Percentiles rank a stretch among this genome's conserved stretches.
Conservation (phyloP, 2,113 vertebrate species). For the Percopsis transmontana region DNA sequence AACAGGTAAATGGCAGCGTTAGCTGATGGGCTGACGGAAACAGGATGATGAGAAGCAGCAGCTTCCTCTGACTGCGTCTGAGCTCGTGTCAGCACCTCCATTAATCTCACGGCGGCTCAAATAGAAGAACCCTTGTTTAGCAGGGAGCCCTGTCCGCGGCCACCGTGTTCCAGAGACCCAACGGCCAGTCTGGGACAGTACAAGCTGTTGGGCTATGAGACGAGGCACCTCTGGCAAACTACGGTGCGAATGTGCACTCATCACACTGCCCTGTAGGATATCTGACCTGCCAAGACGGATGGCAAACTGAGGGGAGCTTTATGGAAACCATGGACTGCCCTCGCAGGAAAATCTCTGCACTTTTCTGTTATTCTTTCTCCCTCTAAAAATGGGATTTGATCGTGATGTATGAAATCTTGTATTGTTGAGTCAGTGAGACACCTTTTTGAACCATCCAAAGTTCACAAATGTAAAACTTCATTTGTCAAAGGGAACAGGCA, state of each 20-base stretch:
- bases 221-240: constrained; percentile 41
- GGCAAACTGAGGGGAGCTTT: constrained; percentile 43
- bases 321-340: constrained; percentile 51
- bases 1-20: too few relatives aligned
- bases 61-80: constrained; percentile 46
- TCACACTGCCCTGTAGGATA: constrained; percentile 18
- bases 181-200: constrained; percentile 61
- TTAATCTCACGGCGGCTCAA: constrained; percentile 58
- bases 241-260: constrained; percentile 9
- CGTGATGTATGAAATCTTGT: constrained; percentile 40
- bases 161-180: constrained; percentile 40
- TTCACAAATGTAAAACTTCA: constrained; percentile 23
- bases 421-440: constrained; percentile 30
- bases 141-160: constrained; percentile 48
- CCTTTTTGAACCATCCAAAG: constrained; percentile 33
- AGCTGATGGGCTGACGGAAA: constrained; percentile 18
- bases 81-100: constrained; percentile 55
- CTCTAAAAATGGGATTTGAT: constrained; percentile 43
- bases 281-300: constrained; percentile 47
- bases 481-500: constrained; percentile 1
- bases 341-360: constrained; percentile 27
- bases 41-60: constrained; percentile 32
- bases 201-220: constrained; percentile 58
- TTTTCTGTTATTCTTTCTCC: constrained; percentile 47
- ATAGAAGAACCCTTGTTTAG: constrained; percentile 57